Conservation (phyloP, 2,113 vertebrate species). For the Colaptes auratus region DNA sequence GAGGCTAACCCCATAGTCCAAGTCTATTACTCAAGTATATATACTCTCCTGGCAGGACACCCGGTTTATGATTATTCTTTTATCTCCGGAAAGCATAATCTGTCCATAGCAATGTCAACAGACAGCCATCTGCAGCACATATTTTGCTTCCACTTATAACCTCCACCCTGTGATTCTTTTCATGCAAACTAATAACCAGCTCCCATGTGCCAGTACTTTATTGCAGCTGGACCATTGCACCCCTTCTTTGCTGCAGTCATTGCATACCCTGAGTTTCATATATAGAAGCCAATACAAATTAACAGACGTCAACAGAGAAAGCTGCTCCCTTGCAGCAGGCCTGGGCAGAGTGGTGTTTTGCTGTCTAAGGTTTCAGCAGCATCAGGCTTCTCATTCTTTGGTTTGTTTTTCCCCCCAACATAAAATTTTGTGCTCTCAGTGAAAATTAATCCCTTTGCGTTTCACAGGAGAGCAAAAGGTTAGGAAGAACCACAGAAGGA, state of each 20-base stretch:
- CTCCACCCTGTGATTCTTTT: constrained; percentile 21
- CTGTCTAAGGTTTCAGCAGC: not conserved
- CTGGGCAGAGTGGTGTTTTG: not conserved
- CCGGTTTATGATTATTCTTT: constrained; percentile 30
- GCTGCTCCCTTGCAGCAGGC: not conserved
- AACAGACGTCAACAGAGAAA: not conserved
- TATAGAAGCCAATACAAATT: not conserved
- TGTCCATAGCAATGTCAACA: constrained; percentile 51
- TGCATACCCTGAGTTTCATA: not conserved
- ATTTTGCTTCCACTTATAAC: constrained; percentile 48
- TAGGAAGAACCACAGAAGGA: not conserved
- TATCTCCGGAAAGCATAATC: constrained; percentile 57
- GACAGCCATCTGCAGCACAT: constrained; percentile 38
- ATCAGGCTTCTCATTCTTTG: not conserved
- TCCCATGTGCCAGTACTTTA: not conserved
- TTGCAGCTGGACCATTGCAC: not conserved
- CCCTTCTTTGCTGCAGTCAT: not conserved
- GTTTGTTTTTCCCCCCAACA: not conserved
- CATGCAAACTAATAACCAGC: not conserved
- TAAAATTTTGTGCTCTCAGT: not conserved
- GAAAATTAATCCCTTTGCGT: constrained; percentile 25
- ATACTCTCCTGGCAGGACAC: constrained; percentile 46
- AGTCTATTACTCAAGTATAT: constrained; percentile 26
- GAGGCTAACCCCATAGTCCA: not conserved
- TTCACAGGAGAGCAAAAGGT: not conserved